Conservation (phyloP, 2,113 vertebrate species). For the Macroglossus sobrinus region DNA sequence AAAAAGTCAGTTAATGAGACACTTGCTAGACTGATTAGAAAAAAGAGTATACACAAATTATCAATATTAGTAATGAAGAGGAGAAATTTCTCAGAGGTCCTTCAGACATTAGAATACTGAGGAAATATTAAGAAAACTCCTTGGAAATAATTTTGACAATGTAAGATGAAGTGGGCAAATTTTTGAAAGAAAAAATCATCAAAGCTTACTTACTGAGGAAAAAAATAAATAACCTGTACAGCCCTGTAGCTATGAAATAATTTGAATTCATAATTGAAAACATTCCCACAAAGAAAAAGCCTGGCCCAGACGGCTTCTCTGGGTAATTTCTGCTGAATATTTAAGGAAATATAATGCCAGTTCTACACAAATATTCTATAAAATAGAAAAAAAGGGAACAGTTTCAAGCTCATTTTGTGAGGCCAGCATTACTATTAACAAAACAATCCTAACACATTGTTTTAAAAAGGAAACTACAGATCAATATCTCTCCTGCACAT, state of each 20-base stretch:
- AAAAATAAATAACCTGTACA: not conserved
- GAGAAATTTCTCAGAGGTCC: not conserved
- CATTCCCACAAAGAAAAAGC: not conserved
- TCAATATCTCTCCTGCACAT: not conserved
- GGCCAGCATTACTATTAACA: not conserved
- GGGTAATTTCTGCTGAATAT: not conserved
- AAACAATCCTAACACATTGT: not conserved
- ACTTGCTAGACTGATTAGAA: not conserved
- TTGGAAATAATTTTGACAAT: not conserved
- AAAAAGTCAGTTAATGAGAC: not conserved
- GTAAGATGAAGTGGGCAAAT: not conserved
- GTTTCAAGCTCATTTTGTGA: not conserved
- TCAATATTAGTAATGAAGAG: not conserved
- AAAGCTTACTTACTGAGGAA: not conserved
- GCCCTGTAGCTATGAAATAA: not conserved
- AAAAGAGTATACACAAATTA: not conserved
- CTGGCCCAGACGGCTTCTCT: not conserved
- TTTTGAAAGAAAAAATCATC: not conserved
- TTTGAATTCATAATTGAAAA: conserved; percentile 15
- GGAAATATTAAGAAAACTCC: not conserved
- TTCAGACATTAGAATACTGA: not conserved
- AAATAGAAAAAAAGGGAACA: not conserved
- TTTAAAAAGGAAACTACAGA: not conserved
- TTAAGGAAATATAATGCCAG: not conserved
- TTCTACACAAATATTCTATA: not conserved